Conservation (phyloP, 2,797 vertebrate species). For the Taenioides sp. region DNA sequence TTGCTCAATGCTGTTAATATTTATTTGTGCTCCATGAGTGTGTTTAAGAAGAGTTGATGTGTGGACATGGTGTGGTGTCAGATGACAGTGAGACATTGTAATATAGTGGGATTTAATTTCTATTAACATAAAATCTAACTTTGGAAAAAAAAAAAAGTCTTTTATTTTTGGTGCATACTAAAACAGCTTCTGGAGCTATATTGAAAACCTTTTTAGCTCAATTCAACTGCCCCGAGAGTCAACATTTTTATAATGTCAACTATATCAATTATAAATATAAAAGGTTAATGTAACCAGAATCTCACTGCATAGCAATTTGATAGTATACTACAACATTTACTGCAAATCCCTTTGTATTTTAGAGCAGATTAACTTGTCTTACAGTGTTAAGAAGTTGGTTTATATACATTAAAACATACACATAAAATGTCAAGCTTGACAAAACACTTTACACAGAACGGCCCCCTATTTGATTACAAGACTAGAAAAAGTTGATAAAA, state of each 20-base stretch:
- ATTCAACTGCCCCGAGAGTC: conserved; percentile 61
- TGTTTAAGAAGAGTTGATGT: conserved; percentile 50
- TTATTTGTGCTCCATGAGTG: conserved; percentile 60
- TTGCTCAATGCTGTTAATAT: conserved; percentile 52
- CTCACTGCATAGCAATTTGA: background rate
- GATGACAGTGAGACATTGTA: conserved; percentile 65
- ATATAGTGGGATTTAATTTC: conserved; percentile 71
- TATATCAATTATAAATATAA: background rate
- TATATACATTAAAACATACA: background rate
- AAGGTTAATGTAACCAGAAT: background rate
- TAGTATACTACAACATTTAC: background rate
- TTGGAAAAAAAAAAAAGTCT: conserved; percentile 74
- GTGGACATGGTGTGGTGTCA: conserved; percentile 53
- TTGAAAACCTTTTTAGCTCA: background rate
- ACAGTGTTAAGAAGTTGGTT: background rate
- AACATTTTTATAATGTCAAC: conserved; percentile 4
- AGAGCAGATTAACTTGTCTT: no score
- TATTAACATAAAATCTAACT: conserved; percentile 76
- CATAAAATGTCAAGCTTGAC: no score
- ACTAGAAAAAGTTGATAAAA: background rate
- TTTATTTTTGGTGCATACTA: conserved; percentile 3
- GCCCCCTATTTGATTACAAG: background rate
- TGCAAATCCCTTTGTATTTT: no score
- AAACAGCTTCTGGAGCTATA: background rate
- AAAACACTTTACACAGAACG: background rate